These are phyloP conservation scores for Drosophila borealis DNA, from an alignment of 2,888 invertebrate species.

Conservation along the genomic window DNA sequence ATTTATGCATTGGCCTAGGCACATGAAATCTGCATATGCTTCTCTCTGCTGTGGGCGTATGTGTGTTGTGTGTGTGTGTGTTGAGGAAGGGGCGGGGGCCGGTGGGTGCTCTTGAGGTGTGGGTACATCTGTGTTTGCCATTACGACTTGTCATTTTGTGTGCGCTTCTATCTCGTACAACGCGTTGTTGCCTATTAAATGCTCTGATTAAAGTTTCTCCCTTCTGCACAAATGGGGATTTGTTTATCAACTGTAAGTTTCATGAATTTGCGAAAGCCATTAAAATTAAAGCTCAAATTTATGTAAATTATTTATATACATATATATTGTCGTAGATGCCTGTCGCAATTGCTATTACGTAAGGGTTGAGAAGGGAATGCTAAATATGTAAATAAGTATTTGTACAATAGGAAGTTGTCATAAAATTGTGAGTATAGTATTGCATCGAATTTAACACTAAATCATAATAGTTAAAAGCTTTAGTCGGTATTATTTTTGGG, in stretches of 20 bases:
- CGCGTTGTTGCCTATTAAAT: slow-evolving; percentile 36
- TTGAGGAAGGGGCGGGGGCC: background rate
- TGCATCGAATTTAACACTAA: no score
- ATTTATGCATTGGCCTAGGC: slow-evolving; percentile 66
- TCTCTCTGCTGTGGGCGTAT: background rate
- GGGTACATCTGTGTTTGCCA: slow-evolving; percentile 19
- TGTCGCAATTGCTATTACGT: slow-evolving; percentile 16
- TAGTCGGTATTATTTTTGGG: no score
- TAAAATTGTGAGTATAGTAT: no score
- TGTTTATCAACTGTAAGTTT: slow-evolving; percentile 25
- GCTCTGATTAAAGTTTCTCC: slow-evolving; percentile 35
- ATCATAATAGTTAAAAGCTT: no score
- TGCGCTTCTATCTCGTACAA: slow-evolving; percentile 7
- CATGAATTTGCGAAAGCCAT: slow-evolving; percentile 23
- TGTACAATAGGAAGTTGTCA: background rate
- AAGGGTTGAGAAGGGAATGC: background rate
- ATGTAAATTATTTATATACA: no score
- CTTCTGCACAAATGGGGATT: slow-evolving; percentile 18
- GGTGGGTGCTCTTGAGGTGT: background rate
- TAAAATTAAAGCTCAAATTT: slow-evolving; percentile 16
- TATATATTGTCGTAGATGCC: slow-evolving; percentile 9
- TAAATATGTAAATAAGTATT: background rate
- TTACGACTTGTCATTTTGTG: slow-evolving; percentile 41
- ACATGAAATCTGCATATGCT: slow-evolving; percentile 50
- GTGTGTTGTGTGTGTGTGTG: slow-evolving; percentile 3